Evolutionary conservation across 1,140 invertebrate genomes (phyloP), one percentile per base, ranked within the genome.

Genomic region (Trachymyrmex septentrionalis): DNA sequence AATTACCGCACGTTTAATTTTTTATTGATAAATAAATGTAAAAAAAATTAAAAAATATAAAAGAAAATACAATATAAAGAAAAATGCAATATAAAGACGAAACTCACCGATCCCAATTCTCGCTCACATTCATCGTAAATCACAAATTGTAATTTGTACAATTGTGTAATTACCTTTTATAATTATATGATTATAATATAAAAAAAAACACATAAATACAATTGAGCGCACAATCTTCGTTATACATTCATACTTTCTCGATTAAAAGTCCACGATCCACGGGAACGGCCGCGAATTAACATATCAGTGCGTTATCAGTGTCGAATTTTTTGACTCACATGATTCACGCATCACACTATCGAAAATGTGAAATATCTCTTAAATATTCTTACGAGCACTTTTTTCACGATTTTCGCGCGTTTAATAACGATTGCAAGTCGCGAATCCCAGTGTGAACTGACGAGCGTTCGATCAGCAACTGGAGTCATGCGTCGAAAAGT

Each of bases 381-480:
- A 27, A 10, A 75, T 69, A 61, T 64, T 38, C 21, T 0, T 27
- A 53, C 21, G 9, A 53, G 53, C 30, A 7, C 12, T n/a, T 12
- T 27, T 55, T n/a, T 9, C 16, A 5, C 3, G 9, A 66, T 38
- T 38, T 34, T 34, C 55, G 7, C 12, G 12, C 30, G 6, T 57
- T n/a, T 57, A 27, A 21, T 9, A 21, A 16, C 19, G 21, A 19
- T 75, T 14, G 16, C 27, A 19, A 30, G 16, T 72, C 50, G 64
- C 34, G 66, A 19, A 38, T 14, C n/a, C 10, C 71, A 72, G 82
- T 85, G 88, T 88, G 86, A 69, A 78, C 85, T 87, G 64, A 76
- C 61, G 91, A 89, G 78, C 82, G 91, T 90, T 89, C 94, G 93
- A 93, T 94, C 94, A 91, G 92, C 93, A 93, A 94, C 94, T 94